Conservation (phyloP, 2,113 vertebrate genomes). For the Felis chaus region DNA sequence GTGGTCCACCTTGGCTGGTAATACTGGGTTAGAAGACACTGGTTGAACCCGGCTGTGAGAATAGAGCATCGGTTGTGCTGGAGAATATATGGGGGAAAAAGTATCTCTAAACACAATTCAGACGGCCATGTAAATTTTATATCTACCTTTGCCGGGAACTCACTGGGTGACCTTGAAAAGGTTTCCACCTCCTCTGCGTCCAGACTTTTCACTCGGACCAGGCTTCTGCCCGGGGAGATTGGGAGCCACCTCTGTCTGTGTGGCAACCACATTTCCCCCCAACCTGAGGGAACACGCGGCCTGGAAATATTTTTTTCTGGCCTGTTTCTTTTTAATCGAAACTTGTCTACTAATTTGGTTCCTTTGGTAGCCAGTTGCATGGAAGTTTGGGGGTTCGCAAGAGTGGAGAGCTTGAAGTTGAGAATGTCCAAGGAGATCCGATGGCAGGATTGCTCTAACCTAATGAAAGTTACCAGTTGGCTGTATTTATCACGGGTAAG, state of each 20-base stretch:
- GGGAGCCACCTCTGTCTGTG: not conserved
- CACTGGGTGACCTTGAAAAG: not conserved
- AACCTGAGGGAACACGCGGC: too few relatives aligned
- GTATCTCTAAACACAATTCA: not conserved
- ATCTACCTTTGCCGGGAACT: not conserved
- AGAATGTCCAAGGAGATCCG: not conserved
- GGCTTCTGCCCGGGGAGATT: not conserved
- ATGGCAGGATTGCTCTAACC: not conserved
- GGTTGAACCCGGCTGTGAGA: slow-evolving; percentile 20
- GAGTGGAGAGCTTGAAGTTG: not conserved
- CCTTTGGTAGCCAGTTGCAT: not conserved
- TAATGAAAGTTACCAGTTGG: not conserved
- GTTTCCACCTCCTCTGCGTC: not conserved
- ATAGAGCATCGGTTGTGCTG: not conserved
- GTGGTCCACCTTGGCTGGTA: slow-evolving; percentile 35
- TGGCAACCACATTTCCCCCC: not conserved
- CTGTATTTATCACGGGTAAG: not conserved
- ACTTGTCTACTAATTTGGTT: not conserved
- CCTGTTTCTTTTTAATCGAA: not conserved
- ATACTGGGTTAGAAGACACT: slow-evolving; percentile 47
- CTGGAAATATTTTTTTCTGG: not conserved
- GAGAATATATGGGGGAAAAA: not conserved
- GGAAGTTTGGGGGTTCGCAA: not conserved
- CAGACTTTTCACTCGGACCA: not conserved
- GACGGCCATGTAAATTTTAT: not conserved